Percentiles rank a stretch among this genome's conserved stretches.
These are phyloP conservation scores for Halictus rubicundus DNA, from an alignment of 1,140 invertebrate genomes.

Conservation along the genomic window DNA sequence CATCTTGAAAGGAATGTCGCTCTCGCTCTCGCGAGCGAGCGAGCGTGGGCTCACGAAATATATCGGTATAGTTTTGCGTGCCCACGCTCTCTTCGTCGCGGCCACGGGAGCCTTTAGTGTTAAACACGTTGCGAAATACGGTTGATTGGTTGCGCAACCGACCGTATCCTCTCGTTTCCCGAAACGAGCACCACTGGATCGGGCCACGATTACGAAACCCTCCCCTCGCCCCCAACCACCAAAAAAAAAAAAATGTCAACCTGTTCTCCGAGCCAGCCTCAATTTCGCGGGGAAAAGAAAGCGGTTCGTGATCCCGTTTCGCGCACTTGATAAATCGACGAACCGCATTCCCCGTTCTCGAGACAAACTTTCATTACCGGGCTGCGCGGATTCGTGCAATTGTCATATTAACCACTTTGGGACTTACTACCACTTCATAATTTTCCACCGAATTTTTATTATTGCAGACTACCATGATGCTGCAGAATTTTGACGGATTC, in stretches of 20 bases:
- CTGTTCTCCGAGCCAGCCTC: constrained; percentile 34
- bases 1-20: constrained; percentile 63
- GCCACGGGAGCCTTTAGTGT: constrained; percentile 37
- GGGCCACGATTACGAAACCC: constrained; percentile 22
- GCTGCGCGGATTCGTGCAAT: too few species aligned
- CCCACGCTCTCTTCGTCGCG: constrained; percentile 53
- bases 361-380: too few species aligned
- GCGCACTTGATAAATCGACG: too few species aligned
- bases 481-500: too few species aligned
- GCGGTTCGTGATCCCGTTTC: background rate
- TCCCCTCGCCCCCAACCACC: too few species aligned
- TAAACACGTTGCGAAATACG: constrained; percentile 49
- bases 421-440: too few species aligned
- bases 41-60: constrained; percentile 64
- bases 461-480: too few species aligned
- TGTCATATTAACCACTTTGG: too few species aligned
- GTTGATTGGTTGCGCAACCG: constrained; percentile 39
- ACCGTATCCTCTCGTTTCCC: constrained; percentile 39
- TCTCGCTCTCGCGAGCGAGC: constrained; percentile 33
- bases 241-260: constrained; percentile 52
- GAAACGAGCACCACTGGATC: constrained; percentile 26
- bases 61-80: constrained; percentile 57
- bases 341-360: too few species aligned
- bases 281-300: constrained; percentile 27
- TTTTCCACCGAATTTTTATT: too few species aligned